Base-by-base conservation (phyloP, 2,113 vertebrate genomes). In the Microcebus jonahi region DNA sequence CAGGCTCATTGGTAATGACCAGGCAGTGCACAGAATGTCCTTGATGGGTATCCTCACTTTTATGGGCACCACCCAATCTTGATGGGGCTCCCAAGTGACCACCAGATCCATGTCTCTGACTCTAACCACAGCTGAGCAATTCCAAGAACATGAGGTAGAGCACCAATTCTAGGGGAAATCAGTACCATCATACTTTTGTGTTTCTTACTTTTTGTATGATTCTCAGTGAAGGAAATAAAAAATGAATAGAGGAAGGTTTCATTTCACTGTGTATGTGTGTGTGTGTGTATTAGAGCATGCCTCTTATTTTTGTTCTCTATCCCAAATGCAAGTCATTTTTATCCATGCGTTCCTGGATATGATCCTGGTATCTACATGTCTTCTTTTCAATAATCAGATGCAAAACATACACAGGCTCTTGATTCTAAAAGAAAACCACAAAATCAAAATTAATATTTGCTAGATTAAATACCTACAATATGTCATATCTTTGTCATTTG, bases 371-470 rank as follows among this genome's bases (percentile, higher is more conserved):
- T 53, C 57, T 73, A 59, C 9, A 27, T 70, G 31, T 65, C 85
- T 86, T 87, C 34, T 73, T 85, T 85, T 67, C 31, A 91, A 59
- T 3, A 68, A 83, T 42, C 11, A 85, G 27, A 86, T 50, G 2
- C 61, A 93, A 92, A 87, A 90, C 18, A 27, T 55, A 92, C 73
- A 39, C 71, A 73, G 39, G 15, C 34, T 93, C 13, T 68, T 93
- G 31, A 67, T 9, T 95, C 50, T 81, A 87, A 90, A 84, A 67
- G 77, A 87, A 94, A 86, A 86, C 23, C 23, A 53, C 34, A 57
- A 61, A 84, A 50, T 92, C 23, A 88, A 94, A 95, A 87, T 93
- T 71, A 71, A 25, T 48, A 76, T 88, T 88, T 85, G 9, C 70
- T 90, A 90, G 27, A 80, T 45, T 80, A 68, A 70, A 88, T 86